Evolutionary conservation across 1,140 invertebrate species (phyloP).

Genomic region (Atta cephalotes): DNA sequence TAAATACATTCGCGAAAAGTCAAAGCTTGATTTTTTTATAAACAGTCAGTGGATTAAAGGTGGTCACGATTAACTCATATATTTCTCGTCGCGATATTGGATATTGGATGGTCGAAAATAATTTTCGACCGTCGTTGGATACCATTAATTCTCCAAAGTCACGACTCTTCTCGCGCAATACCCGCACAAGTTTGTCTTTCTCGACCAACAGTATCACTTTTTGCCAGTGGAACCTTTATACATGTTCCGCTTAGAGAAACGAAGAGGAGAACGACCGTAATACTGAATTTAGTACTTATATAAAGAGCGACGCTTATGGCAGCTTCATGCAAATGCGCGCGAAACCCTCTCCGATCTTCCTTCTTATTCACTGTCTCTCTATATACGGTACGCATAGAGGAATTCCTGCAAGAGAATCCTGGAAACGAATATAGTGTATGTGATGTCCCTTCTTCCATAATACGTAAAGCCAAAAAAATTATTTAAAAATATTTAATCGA

Average conservation of each 20-base stretch:
- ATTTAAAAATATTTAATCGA: neutral
- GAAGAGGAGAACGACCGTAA: conserved; percentile 48
- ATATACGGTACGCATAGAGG: conserved; percentile 12
- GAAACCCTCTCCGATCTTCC: conserved; percentile 37
- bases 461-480: neutral
- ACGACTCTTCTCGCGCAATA: conserved; percentile 46
- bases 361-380: conserved; percentile 59
- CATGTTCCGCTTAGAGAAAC: conserved; percentile 26
- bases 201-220: conserved; percentile 33
- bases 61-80: conserved; percentile 31
- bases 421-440: neutral
- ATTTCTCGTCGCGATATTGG: conserved; percentile 52
- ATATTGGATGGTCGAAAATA: conserved; percentile 57
- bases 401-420: conserved; percentile 30
- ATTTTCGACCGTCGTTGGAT: conserved; percentile 54
- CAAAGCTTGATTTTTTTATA: conserved; percentile 39
- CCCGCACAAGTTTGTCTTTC: conserved; percentile 14
- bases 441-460: neutral
- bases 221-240: conserved; percentile 52
- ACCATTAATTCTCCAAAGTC: conserved; percentile 60
- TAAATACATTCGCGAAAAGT: neutral
- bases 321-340: conserved; percentile 71
- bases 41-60: conserved; percentile 35
- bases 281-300: conserved; percentile 74
- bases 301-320: conserved; percentile 73